Conservation (phyloP, 2,113 vertebrate species). For the Lepus europaeus region DNA sequence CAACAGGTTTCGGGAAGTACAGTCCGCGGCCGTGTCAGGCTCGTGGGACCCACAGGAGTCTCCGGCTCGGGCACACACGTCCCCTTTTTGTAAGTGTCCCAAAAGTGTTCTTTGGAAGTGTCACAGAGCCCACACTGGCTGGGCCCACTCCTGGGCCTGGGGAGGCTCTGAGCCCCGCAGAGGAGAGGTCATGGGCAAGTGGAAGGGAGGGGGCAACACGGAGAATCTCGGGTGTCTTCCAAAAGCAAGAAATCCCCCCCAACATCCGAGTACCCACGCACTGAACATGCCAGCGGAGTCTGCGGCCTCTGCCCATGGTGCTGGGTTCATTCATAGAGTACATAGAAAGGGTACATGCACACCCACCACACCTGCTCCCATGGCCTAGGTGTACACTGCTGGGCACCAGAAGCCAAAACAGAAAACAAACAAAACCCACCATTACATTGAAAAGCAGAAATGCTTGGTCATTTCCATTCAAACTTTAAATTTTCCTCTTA, state of each 20-base stretch:
- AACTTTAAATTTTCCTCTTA: not conserved
- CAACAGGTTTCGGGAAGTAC: conserved; percentile 89
- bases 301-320: conserved; percentile 22
- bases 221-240: not conserved
- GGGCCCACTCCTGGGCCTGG: not conserved
- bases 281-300: not conserved
- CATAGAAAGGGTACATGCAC: not conserved
- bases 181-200: too few relatives aligned
- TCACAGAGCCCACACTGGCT: not conserved
- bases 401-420: not conserved
- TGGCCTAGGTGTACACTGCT: not conserved
- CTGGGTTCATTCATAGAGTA: not conserved
- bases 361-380: not conserved
- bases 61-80: not conserved
- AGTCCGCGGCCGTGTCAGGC: not conserved
- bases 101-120: conserved; percentile 51
- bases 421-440: not conserved
- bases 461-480: not conserved
- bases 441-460: not conserved
- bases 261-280: not conserved
- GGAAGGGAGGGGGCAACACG: too few relatives aligned
- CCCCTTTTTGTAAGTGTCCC: conserved; percentile 72
- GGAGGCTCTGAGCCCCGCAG: not conserved
- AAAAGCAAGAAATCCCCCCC: not conserved
- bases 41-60: conserved; percentile 1